These are phyloP conservation scores for Magallana ariakensis DNA, from an alignment of 1,140 invertebrate genomes.

Conservation along the genomic window DNA sequence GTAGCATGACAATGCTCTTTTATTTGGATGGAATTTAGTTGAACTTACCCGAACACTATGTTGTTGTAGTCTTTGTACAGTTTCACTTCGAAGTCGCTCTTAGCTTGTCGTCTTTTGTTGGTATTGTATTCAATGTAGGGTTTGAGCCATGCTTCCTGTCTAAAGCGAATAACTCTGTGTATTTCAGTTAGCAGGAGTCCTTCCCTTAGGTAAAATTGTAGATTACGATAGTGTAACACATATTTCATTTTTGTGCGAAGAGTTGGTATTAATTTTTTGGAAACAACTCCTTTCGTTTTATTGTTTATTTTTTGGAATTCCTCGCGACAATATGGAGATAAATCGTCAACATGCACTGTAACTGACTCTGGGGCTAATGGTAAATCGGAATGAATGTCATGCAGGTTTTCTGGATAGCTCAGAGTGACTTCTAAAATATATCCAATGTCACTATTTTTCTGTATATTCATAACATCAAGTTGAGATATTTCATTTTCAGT, in stretches of 20 bases:
- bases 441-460: constrained; percentile 76
- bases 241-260: constrained; percentile 51
- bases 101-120: constrained; percentile 72
- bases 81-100: constrained; percentile 78
- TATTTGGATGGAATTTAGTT: no score
- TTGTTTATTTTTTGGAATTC: neutral
- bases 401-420: constrained; percentile 73
- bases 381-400: constrained; percentile 75
- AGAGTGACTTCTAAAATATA: constrained; percentile 81
- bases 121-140: constrained; percentile 59
- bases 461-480: constrained; percentile 72
- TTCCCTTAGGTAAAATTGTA: constrained; percentile 6
- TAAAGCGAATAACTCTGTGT: constrained; percentile 45
- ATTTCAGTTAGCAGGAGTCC: constrained; percentile 32
- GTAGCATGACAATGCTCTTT: no score
- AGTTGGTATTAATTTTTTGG: no score
- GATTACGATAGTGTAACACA: constrained; percentile 54
- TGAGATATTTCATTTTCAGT: constrained; percentile 54
- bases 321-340: constrained; percentile 38
- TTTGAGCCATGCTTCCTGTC: constrained; percentile 44
- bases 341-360: constrained; percentile 9
- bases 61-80: constrained; percentile 79
- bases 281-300: no score
- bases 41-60: constrained; percentile 75
- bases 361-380: constrained; percentile 79